Percentiles rank a stretch among this genome's conserved stretches.
Evolutionary conservation across 2,113 vertebrate genomes (phyloP).

Genomic region (Hippocampus abdominalis): DNA sequence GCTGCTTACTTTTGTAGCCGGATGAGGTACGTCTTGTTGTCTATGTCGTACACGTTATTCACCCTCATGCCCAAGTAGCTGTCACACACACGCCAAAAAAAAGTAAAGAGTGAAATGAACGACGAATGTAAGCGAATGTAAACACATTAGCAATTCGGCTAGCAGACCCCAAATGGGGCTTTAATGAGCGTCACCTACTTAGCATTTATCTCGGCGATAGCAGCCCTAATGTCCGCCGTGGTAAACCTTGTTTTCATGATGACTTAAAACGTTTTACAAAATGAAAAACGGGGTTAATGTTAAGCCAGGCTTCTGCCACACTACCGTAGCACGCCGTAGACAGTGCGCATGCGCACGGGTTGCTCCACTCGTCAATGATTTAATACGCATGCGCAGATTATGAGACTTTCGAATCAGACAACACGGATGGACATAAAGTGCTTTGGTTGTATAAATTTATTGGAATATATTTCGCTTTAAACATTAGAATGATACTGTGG

Average conservation of each 20-base stretch:
- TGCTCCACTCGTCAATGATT: rapidly evolving
- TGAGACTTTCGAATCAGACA: too few species aligned
- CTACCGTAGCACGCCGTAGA: conserved; percentile 13
- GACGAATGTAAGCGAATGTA: conserved; percentile 7
- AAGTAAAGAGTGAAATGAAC: background rate
- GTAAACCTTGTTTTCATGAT: conserved; percentile 89
- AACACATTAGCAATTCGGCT: conserved; percentile 3
- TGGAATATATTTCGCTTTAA: too few species aligned
- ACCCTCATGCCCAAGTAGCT: conserved; percentile 96
- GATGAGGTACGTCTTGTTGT: conserved; percentile 96
- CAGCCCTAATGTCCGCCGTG: conserved; percentile 85
- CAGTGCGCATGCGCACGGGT: conserved; percentile 36
- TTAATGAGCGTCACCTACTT: conserved; percentile 66
- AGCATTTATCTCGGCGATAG: conserved; percentile 82
- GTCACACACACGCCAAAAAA: conserved; percentile 29
- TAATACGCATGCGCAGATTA: too few species aligned
- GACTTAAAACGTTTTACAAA: background rate
- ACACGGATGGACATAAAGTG: too few species aligned
- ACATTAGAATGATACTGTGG: too few species aligned
- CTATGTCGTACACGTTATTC: conserved; percentile 96
- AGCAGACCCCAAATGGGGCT: conserved; percentile 7
- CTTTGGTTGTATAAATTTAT: too few species aligned
- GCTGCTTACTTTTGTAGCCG: conserved; percentile 87
- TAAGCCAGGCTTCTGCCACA: conserved; percentile 29
- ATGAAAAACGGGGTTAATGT: background rate